These are phyloP conservation scores for Halcyon malimbica DNA, from an alignment of 2,113 vertebrate species.

Conservation along the genomic window DNA sequence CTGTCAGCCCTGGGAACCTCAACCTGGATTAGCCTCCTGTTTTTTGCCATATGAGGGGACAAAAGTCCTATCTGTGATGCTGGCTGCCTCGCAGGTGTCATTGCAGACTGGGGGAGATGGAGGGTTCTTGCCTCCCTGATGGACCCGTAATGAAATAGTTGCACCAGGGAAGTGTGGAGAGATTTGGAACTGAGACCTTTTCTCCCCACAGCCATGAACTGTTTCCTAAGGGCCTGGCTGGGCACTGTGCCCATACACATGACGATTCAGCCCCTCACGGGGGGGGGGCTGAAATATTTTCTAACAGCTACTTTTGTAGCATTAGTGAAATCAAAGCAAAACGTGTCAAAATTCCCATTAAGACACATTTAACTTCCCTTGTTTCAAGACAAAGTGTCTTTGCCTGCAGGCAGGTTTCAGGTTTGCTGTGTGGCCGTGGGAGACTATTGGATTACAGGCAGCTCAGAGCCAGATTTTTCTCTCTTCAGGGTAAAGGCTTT, in stretches of 20 bases:
- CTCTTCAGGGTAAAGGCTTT: constrained; percentile 45
- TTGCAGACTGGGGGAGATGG: background rate
- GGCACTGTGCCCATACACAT: accelerated
- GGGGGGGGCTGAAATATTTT: constrained; percentile 10
- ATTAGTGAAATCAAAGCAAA: constrained; percentile 67
- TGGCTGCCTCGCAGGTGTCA: background rate
- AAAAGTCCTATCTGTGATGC: background rate
- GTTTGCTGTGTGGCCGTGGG: background rate
- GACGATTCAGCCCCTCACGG: background rate
- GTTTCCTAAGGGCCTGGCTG: accelerated
- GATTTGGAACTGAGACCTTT: background rate
- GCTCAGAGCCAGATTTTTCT: constrained; percentile 8
- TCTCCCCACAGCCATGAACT: background rate
- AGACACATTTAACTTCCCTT: constrained; percentile 58
- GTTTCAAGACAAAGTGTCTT: constrained; percentile 47
- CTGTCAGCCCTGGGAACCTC: background rate
- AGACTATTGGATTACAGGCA: constrained; percentile 68
- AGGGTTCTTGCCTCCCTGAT: background rate
- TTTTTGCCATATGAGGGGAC: background rate
- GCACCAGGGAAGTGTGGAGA: background rate
- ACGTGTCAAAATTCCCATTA: constrained; percentile 66
- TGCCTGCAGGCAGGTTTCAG: constrained; percentile 38
- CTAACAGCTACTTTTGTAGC: constrained; percentile 54
- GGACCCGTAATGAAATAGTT: background rate
- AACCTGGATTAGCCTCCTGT: accelerated